Base-by-base conservation (phyloP, 2,797 vertebrate genomes). In the Mormyrops boulengeri region DNA sequence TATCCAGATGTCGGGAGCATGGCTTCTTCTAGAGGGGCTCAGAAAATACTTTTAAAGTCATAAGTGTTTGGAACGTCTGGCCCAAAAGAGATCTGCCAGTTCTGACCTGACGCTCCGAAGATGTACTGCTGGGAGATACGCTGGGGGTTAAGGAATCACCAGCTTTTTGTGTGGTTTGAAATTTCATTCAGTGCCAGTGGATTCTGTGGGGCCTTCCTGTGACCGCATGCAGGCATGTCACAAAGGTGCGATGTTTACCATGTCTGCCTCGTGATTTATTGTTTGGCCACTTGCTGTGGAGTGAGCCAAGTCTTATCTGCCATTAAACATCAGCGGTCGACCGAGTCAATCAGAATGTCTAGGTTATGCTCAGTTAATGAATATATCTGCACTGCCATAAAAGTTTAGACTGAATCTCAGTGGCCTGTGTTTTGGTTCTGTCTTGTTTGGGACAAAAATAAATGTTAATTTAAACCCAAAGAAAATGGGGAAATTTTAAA, bases 1-100 rank as follows among this genome's bases (percentile, higher is more conserved):
- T 91, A 92, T 73, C 50, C 89, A 88, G 88, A 91, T 77, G 49
- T 73, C 5, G 38, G 41, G 73, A 80, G 73, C 41, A 41, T n/a
- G 14, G 73, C 41, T 52, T 49, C 50, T 41, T 80, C 41, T 80
- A 41, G 38, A 80, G 17, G 73, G 73, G 73, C 73, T 80, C 19
- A 80, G 66, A 73, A 73, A 80, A 80, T 44, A 44, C 73, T 44
- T 17, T 80, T 80, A 80, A 47, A 80, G 73, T 44, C 41, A 80
- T 44, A 44, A 19, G 73, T 17, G 73, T 80, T 44, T 38, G 66
- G 34, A 30, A 12, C 14, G 30, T 80, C 73, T 80, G 38, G 73
- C 38, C 17, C 73, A 47, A 44, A 80, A 47, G 73, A 9, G 73
- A n/a, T 30, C 73, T 80, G 73, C 34, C 73, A 44, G 38, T 44